phyloP scores from a whole-genome alignment of 2,113 vertebrate species.

The Ameiurus melas region DNA sequence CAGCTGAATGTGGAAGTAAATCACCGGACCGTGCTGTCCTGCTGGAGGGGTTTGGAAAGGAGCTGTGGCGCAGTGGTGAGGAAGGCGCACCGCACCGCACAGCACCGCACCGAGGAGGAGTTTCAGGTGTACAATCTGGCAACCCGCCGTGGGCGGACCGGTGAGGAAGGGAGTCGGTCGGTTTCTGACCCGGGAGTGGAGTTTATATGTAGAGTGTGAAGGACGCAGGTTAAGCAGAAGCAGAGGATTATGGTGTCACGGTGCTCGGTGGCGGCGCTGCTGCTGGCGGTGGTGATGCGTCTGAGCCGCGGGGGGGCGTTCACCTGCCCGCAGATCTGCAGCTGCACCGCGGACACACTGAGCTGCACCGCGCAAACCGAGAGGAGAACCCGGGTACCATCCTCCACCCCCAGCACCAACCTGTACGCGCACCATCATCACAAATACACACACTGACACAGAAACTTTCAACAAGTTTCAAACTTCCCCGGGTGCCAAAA shows the following conservation, averaged over 20 bases:
- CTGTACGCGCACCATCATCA: conserved; percentile 65
- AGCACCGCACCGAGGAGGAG: neutral
- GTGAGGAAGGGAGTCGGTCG: neutral
- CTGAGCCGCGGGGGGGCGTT: conserved; percentile 44
- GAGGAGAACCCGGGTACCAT: conserved; percentile 46
- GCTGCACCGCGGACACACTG: conserved; percentile 61
- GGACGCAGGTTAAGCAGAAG: neutral
- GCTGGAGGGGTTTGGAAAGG: neutral
- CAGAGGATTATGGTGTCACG: conserved; percentile 48
- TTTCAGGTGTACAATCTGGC: neutral
- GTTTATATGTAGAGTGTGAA: neutral
- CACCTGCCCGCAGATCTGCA: conserved; percentile 69
- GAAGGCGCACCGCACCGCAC: neutral
- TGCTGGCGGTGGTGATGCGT: conserved; percentile 43
- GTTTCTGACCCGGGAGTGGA: neutral
- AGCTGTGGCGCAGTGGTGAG: neutral
- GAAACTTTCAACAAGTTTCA: neutral
- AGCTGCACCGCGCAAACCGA: conserved; percentile 70
- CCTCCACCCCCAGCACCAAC: conserved; percentile 16
- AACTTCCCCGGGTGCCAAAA: neutral
- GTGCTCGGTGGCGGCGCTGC: conserved; percentile 54
- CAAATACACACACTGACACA: neutral
- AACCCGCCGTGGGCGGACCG: neutral
- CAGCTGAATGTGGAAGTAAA: neutral
- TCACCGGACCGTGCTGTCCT: neutral